Percentiles rank a stretch among this genome's conserved stretches.
These are phyloP conservation scores for Lampropteryx suffumata DNA, from an alignment of 2,888 invertebrate genomes.

Conservation along the genomic window DNA sequence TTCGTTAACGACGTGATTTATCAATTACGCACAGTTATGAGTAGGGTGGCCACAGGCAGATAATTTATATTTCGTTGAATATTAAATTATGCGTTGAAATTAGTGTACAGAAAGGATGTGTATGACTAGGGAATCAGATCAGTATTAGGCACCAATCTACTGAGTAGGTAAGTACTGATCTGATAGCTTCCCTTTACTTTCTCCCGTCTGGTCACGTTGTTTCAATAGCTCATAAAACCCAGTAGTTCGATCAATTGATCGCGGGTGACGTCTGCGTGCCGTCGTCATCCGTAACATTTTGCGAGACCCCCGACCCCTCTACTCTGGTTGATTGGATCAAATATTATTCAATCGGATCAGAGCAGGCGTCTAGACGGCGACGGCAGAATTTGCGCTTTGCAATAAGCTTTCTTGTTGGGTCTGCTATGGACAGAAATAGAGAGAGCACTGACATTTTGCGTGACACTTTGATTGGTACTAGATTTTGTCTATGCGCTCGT, in stretches of 20 bases:
- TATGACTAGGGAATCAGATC: slow-evolving; percentile 3
- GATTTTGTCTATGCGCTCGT: slow-evolving; percentile 62
- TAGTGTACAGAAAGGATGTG: neutral
- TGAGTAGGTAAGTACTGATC: neutral
- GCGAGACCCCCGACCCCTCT: slow-evolving; percentile 72
- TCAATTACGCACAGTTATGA: slow-evolving; percentile 25
- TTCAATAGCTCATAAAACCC: slow-evolving; percentile 45
- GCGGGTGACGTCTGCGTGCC: slow-evolving; percentile 45
- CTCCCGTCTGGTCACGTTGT: slow-evolving; percentile 28
- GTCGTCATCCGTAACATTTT: slow-evolving; percentile 49
- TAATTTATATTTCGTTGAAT: slow-evolving; percentile 9
- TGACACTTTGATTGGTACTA: slow-evolving; percentile 64
- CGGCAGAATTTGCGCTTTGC: slow-evolving; percentile 75
- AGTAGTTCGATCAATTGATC: slow-evolving; percentile 61
- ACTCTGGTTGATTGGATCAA: slow-evolving; percentile 79
- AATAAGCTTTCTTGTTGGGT: slow-evolving; percentile 75
- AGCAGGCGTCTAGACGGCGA: slow-evolving; percentile 77
- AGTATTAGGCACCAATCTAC: slow-evolving; percentile 5
- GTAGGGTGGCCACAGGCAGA: slow-evolving; percentile 11
- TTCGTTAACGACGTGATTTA: slow-evolving; percentile 34
- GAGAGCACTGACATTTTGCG: slow-evolving; percentile 75
- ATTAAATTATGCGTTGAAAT: slow-evolving; percentile 4
- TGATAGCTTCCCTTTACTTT: slow-evolving; percentile 36
- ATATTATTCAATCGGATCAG: slow-evolving; percentile 77
- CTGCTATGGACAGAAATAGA: slow-evolving; percentile 73